Conservation (phyloP, 2,797 vertebrate genomes). For the Hirundo rustica region DNA sequence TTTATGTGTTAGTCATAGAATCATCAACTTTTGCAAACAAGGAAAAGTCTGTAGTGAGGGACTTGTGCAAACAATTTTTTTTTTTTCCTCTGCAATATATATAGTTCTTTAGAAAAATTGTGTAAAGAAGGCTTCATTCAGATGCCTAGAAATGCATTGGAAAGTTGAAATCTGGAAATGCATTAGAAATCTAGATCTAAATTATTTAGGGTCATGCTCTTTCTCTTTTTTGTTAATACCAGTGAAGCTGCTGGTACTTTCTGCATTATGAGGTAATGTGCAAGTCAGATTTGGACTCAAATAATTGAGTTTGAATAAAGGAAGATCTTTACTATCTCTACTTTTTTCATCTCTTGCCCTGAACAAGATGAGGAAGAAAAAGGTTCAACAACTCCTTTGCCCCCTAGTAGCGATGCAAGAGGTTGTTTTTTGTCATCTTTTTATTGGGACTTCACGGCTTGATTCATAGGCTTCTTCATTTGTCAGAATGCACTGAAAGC, state of each 20-base stretch:
- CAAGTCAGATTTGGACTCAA: neutral
- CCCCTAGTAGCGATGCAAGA: neutral
- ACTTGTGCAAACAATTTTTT: neutral
- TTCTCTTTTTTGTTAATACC: neutral
- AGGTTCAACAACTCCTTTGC: neutral
- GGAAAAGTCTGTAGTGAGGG: neutral
- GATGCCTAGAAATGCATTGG: neutral
- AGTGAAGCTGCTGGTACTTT: neutral
- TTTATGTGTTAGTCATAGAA: conserved; percentile 3
- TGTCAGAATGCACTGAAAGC: neutral
- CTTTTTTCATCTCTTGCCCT: neutral
- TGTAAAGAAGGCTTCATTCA: neutral
- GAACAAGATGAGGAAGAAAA: neutral
- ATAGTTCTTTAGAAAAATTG: neutral
- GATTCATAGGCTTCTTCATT: neutral
- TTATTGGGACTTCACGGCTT: neutral
- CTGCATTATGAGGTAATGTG: neutral
- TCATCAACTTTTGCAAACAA: conserved; percentile 23
- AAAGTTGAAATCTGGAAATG: neutral
- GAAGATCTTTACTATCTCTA: neutral
- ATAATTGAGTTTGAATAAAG: neutral
- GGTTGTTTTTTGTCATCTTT: neutral
- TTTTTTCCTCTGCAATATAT: neutral
- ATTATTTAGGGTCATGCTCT: neutral
- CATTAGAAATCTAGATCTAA: neutral